phyloP scores from a whole-genome alignment of 2,113 vertebrate genomes.

The Zootoca vivipara region DNA sequence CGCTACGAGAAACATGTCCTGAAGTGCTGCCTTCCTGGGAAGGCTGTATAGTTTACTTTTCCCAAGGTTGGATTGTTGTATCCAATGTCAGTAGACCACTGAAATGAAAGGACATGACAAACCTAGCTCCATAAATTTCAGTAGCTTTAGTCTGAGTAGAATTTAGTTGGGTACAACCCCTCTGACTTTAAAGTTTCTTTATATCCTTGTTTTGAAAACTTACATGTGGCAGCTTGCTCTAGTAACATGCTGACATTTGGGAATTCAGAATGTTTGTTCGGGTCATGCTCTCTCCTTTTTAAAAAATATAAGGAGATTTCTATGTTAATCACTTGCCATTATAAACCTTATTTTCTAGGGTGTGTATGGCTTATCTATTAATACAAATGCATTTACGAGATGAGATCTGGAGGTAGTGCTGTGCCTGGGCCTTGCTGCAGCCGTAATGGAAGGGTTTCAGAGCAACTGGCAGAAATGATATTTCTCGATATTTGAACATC shows the following conservation, averaged over 20 bases:
- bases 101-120: too few relatives aligned
- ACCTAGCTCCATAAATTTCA: too few relatives aligned
- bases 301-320: not conserved
- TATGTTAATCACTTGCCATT: not conserved
- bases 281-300: not conserved
- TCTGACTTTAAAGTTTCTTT: not conserved
- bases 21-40: not conserved
- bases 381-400: not conserved
- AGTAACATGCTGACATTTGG: not conserved
- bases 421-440: not conserved
- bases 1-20: not conserved
- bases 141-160: too few relatives aligned
- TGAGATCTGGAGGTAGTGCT: not conserved
- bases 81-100: too few relatives aligned
- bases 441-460: not conserved
- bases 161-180: too few relatives aligned
- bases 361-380: not conserved
- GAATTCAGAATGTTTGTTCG: not conserved
- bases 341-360: not conserved
- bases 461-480: not conserved
- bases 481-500: slow-evolving; percentile 18
- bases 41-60: too few relatives aligned
- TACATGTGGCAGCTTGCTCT: not conserved
- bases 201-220: not conserved
- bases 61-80: not conserved